These are phyloP conservation scores for Hydropsyche tenuis DNA, from an alignment of 1,140 invertebrate genomes.

Conservation along the genomic window DNA sequence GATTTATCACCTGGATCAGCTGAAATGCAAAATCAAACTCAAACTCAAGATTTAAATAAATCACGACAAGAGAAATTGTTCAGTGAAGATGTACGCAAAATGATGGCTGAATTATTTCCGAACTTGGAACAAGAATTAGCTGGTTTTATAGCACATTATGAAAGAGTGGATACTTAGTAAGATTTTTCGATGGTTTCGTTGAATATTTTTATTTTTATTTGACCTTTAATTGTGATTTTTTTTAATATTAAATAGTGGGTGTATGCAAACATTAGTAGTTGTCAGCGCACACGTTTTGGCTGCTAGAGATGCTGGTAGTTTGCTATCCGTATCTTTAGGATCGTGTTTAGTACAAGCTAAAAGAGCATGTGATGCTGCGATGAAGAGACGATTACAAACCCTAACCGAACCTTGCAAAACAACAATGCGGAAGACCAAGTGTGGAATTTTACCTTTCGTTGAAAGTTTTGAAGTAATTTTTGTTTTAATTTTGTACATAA, in stretches of 20 bases:
- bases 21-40: slow-evolving; percentile 54
- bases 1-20: slow-evolving; percentile 47
- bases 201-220: background rate
- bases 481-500: slow-evolving; percentile 60
- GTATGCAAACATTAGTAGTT: slow-evolving; percentile 89
- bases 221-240: background rate
- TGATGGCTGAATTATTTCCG: slow-evolving; percentile 89
- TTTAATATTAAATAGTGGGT: slow-evolving; percentile 70
- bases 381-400: slow-evolving; percentile 84
- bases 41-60: slow-evolving; percentile 54
- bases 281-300: slow-evolving; percentile 90
- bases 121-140: slow-evolving; percentile 85
- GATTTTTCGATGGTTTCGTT: slow-evolving; percentile 52
- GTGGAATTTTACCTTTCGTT: slow-evolving; percentile 91
- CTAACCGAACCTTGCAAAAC: slow-evolving; percentile 81
- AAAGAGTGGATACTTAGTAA: slow-evolving; percentile 88
- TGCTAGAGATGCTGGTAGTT: slow-evolving; percentile 90
- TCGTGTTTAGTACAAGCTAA: slow-evolving; percentile 92
- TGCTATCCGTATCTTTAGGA: slow-evolving; percentile 88
- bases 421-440: slow-evolving; percentile 76
- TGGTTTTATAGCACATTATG: slow-evolving; percentile 83
- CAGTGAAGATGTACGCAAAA: slow-evolving; percentile 79
- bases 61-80: slow-evolving; percentile 72
- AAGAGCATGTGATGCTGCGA: slow-evolving; percentile 91
- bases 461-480: slow-evolving; percentile 83